Evolutionary conservation across 2,113 vertebrate species (phyloP), one percentile per base, ranked within the genome.

Genomic region (Tylochromis polylepis): DNA sequence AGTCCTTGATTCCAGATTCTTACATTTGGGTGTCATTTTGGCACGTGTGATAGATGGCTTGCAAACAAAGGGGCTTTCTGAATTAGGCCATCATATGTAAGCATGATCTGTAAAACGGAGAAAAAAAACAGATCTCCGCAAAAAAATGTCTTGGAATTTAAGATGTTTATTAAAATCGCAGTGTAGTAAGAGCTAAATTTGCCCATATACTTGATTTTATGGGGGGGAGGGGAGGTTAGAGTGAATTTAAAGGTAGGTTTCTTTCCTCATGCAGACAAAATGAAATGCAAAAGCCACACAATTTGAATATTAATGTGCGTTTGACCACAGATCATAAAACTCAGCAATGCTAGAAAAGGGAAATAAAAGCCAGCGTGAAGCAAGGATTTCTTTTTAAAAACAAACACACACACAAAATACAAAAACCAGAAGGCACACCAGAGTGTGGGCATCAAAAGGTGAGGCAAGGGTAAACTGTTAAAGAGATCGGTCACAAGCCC

Each of bases 391-490:
- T 6, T 57, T 38, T 51, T 77, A 31, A 15, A 72, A 46, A 46
- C 60, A 65, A 20, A 65, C 60, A 65, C 2, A 38, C 31, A 38
- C 60, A 67, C 20, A 41, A 22, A 67, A 67, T 22, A 2, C 11
- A 67, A 15, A 67, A 67, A 22, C 11, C 72, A 31, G 27, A 29
- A 60, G 67, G 10, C 56, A 51, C 67, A 60, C 27, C 15, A n/a
- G 36, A 29, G 70, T 27, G 58, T 29, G 14, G 31, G 22, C 55
- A 22, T 67, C 6, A 18, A 38, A 38, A 59, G 88, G 82, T 65
- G 78, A 83, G 79, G n/a, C 22, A 58, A 67, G 89, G 82, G 51
- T 91, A 84, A 87, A 91, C 49, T 59, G 75, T 53, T 70, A 49
- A 82, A 82, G 56, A 82, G 55, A 65, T 51, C 12, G 12, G 60